Percentiles rank a stretch among this genome's conserved stretches.
Conservation (phyloP, 2,113 vertebrate genomes). For the Lonchura striata region DNA sequence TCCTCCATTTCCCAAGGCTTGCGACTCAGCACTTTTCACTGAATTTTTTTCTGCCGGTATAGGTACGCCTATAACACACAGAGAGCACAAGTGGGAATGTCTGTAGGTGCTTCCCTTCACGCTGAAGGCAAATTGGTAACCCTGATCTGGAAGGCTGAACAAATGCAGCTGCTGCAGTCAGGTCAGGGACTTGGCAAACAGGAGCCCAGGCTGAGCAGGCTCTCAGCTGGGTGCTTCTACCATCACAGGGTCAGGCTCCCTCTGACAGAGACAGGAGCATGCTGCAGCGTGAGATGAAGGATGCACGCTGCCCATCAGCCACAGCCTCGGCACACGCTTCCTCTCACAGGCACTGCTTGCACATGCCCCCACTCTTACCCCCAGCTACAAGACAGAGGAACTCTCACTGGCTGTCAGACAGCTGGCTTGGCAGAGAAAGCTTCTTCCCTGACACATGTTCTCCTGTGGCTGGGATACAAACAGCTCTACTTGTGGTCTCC, state of each 20-base stretch:
- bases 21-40: not conserved
- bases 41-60: not conserved
- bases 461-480: not conserved
- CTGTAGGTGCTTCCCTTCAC: not conserved
- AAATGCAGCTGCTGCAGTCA: not conserved
- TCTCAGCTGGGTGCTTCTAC: not conserved
- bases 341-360: not conserved
- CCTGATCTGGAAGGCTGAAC: not conserved
- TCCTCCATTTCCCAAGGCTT: not conserved
- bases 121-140: not conserved
- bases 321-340: too few species aligned
- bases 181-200: not conserved
- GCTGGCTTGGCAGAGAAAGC: not conserved
- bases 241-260: not conserved
- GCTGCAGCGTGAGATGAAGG: too few species aligned
- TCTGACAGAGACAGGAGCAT: too few species aligned
- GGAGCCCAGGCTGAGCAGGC: not conserved
- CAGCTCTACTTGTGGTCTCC: not conserved
- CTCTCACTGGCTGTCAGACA: not conserved
- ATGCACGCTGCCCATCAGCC: too few species aligned
- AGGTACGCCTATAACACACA: not conserved
- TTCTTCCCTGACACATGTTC: not conserved
- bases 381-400: not conserved
- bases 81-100: not conserved
- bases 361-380: not conserved